Conservation (phyloP, 2,113 vertebrate genomes). For the Sinocyclocheilus maitianheensis region DNA sequence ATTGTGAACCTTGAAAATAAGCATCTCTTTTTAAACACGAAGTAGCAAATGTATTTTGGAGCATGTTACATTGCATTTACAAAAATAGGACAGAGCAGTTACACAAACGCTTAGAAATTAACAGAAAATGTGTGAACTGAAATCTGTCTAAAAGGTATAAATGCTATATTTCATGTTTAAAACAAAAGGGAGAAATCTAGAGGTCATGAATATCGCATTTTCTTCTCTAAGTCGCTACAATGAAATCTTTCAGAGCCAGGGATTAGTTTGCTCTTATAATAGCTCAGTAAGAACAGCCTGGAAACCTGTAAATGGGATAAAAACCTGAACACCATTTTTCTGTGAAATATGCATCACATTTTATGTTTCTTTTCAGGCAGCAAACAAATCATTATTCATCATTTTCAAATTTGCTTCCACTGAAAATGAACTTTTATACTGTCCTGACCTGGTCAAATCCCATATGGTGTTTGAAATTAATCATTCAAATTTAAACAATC, state of each 20-base stretch:
- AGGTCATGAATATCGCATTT: not conserved
- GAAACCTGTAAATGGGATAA: conserved; percentile 2
- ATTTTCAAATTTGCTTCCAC: not conserved
- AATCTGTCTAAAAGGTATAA: not conserved
- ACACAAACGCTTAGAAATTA: not conserved
- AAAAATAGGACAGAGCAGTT: not conserved
- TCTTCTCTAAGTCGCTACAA: not conserved
- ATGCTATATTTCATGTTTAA: not conserved
- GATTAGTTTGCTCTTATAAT: conserved; percentile 5
- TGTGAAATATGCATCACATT: not conserved
- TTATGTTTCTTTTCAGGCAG: not conserved
- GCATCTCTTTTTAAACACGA: not conserved
- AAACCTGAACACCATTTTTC: conserved; percentile 1
- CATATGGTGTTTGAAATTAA: conserved; percentile 44
- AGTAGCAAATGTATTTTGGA: not conserved
- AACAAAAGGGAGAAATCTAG: not conserved
- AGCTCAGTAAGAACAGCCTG: not conserved
- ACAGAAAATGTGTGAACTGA: not conserved
- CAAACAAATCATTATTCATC: conserved; percentile 19
- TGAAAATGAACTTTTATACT: conserved; percentile 7
- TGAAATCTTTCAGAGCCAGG: not conserved
- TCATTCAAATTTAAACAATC: conserved; percentile 32
- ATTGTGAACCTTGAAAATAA: conserved; percentile 17
- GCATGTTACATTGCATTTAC: not conserved
- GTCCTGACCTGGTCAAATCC: conserved; percentile 35